These are phyloP conservation scores for Tokudaia muenninki DNA, from an alignment of 2,797 vertebrate genomes.

Conservation along the genomic window DNA sequence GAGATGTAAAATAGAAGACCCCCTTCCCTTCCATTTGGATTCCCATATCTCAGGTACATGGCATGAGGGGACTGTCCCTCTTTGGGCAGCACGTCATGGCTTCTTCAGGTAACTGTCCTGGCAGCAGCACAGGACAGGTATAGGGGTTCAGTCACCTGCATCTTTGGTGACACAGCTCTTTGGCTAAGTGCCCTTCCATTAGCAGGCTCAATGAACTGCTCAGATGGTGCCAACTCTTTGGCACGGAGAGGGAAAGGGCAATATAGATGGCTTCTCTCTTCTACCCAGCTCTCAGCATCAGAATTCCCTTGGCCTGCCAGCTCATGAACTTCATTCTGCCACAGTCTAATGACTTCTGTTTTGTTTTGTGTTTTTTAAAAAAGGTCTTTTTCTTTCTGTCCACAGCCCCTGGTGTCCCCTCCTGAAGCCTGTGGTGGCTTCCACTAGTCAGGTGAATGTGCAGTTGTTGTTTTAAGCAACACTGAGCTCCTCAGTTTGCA, in stretches of 20 bases:
- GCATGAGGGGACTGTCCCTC: background rate
- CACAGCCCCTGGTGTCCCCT: background rate
- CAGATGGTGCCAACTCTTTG: fast-evolving
- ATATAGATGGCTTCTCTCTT: no score
- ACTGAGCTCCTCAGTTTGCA: fast-evolving
- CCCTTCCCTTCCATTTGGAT: fast-evolving
- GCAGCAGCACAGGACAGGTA: background rate
- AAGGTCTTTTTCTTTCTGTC: background rate
- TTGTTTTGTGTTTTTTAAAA: no score
- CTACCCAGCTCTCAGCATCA: no score
- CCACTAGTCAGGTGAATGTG: fast-evolving
- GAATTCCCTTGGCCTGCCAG: background rate
- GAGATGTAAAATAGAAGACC: fast-evolving
- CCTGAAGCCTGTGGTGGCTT: fast-evolving
- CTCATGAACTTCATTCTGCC: fast-evolving
- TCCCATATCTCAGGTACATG: background rate
- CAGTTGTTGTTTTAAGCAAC: no score
- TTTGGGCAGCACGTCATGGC: background rate
- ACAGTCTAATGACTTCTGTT: fast-evolving
- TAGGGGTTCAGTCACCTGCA: fast-evolving
- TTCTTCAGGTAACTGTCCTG: background rate
- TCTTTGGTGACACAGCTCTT: background rate
- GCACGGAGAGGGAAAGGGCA: background rate
- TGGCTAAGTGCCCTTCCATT: fast-evolving
- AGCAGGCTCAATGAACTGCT: background rate